Evolutionary conservation across 1,140 invertebrate species (phyloP).

Genomic region (Macrosteles quadrilineatus): DNA sequence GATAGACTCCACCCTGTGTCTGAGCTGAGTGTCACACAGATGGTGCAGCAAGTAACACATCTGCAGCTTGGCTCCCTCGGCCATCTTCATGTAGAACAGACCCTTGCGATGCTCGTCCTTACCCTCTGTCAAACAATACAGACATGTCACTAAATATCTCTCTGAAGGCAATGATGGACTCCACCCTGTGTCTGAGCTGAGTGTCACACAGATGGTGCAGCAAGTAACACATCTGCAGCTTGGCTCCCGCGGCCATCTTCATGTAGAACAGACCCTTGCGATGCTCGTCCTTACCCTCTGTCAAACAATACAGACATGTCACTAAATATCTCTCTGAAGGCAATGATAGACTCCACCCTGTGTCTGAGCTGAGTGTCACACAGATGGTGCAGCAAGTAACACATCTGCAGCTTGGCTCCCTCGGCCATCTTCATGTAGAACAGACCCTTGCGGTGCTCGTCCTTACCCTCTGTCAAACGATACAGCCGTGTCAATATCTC

Average conservation of each 20-base stretch:
- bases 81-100: constrained; percentile 95
- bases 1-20: constrained; percentile 94
- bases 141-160: neutral
- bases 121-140: constrained; percentile 71
- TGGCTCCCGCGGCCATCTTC: constrained; percentile 97
- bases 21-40: constrained; percentile 90
- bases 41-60: constrained; percentile 97
- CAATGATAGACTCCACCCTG: constrained; percentile 93
- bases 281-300: constrained; percentile 87
- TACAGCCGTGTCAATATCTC: neutral
- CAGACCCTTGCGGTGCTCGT: constrained; percentile 89
- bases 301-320: constrained; percentile 8
- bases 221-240: constrained; percentile 95
- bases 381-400: constrained; percentile 93
- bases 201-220: constrained; percentile 96
- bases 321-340: constrained; percentile 66
- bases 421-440: constrained; percentile 98
- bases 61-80: constrained; percentile 96
- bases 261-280: constrained; percentile 93
- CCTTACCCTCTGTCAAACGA: constrained; percentile 86
- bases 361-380: constrained; percentile 95
- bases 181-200: constrained; percentile 91
- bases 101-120: constrained; percentile 93
- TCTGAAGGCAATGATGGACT: constrained; percentile 94
- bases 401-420: constrained; percentile 97